Evolutionary conservation across 2,797 vertebrate genomes (phyloP), one percentile per base, ranked within the genome.

Genomic region (Gymnopithys bicolor): DNA sequence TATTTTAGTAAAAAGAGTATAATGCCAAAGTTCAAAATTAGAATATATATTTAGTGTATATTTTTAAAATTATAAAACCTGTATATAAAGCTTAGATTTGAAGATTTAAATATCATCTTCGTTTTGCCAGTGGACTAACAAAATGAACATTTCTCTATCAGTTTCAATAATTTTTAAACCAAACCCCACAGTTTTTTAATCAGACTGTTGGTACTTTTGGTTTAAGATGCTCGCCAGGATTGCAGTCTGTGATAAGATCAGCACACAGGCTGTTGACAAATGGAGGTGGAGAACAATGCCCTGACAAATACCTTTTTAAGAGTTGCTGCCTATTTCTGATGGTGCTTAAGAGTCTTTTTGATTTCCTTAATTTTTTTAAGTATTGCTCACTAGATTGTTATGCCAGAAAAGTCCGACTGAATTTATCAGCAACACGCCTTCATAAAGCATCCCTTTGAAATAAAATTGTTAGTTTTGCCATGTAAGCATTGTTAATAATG

Each of bases 401-500:
- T 27, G 39, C 85, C 55, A 67, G 80, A 79, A 87, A 73, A 84
- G 21, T 70, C 75, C 80, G 60, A 52, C 59, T 58, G 79, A 84
- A 74, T 91, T 91, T 85, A 77, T 85, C 80, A 73, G 66, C 79
- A 71, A 17, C 43, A n/a, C 6, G 12, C 66, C 75, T 92, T 87
- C 69, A n/a, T 78, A 71, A 87, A 71, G 32, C n/a, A 80, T 68
- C 67, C 52, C 52, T 93, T 95, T 92, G 94, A 93, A 94, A 92
- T 80, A 55, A 93, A 90, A 89, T 83, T 89, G 60, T 73, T 89
- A 94, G 68, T 93, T 95, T 93, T 94, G 52, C 84, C 82, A 64
- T 92, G 89, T 95, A 92, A 95, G 75, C 81, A 91, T 63, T 60
- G 59, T 94, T 87, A 92, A 87, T 93, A 93, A 90, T 94, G 91